Conservation (phyloP, 2,113 vertebrate genomes). For the Chauna torquata region DNA sequence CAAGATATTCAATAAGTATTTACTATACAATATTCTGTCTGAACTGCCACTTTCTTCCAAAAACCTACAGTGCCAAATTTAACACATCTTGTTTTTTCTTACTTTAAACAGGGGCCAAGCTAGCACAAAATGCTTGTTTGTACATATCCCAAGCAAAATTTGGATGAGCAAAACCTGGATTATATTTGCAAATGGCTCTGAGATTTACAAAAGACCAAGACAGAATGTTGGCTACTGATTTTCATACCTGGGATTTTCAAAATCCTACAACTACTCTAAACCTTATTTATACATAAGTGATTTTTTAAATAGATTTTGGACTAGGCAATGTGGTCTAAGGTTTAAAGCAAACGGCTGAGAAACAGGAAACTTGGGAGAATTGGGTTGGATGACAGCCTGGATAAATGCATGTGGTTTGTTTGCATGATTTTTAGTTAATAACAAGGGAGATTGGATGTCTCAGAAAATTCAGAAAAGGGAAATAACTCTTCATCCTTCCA, state of each 20-base stretch:
- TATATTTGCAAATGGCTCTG: background rate
- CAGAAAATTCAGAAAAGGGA: conserved; percentile 32
- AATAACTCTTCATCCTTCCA: background rate
- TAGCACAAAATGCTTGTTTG: background rate
- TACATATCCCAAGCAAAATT: background rate
- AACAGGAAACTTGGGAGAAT: conserved; percentile 55
- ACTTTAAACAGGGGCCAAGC: background rate
- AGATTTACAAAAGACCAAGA: background rate
- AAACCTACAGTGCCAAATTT: background rate
- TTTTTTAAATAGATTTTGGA: conserved; percentile 42
- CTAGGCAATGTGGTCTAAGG: conserved; percentile 26
- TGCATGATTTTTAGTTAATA: conserved; percentile 52
- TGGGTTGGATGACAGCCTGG: conserved; percentile 53
- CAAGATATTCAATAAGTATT: background rate
- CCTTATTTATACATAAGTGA: background rate
- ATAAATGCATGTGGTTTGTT: conserved; percentile 50
- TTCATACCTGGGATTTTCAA: conserved; percentile 26
- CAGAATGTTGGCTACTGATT: background rate
- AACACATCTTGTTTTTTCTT: background rate
- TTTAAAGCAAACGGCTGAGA: conserved; percentile 54
- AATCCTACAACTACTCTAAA: background rate
- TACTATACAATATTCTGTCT: background rate
- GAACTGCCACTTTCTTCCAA: background rate
- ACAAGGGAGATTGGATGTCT: conserved; percentile 20
- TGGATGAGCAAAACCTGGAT: background rate